These are phyloP conservation scores for Carettochelys insculpta DNA, from an alignment of 2,113 vertebrate species.

Conservation along the genomic window DNA sequence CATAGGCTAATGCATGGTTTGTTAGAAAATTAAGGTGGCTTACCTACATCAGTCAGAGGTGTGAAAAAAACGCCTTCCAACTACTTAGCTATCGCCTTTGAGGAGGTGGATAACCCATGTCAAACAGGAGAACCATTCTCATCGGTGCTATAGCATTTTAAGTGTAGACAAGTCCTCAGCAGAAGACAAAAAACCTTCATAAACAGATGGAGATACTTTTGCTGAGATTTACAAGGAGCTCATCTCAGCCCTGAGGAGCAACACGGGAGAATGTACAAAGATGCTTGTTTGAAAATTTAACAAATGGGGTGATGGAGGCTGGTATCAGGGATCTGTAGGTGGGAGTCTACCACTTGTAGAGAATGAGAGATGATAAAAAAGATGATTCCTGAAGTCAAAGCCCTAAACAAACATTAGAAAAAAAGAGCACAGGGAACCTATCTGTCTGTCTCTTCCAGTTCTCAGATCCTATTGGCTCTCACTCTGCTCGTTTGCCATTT, in stretches of 20 bases:
- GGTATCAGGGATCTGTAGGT: not conserved
- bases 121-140: too few species aligned
- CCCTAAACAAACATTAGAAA: not conserved
- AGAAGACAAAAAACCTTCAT: not conserved
- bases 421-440: accelerated
- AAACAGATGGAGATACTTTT: not conserved
- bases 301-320: not conserved
- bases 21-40: too few species aligned
- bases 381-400: not conserved
- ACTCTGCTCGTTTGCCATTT: not conserved
- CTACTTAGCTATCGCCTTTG: too few species aligned
- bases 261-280: not conserved
- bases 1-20: too few species aligned
- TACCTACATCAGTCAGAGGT: too few species aligned
- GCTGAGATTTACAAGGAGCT: not conserved
- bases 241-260: not conserved
- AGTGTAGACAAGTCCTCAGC: not conserved
- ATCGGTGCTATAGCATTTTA: not conserved
- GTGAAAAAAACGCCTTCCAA: too few species aligned
- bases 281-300: not conserved
- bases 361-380: not conserved
- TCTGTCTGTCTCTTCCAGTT: not conserved
- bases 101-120: too few species aligned
- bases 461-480: not conserved
- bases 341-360: not conserved